A percentile compares a stretch with the other conserved stretches of the same genome.
Evolutionary conservation across 2,888 invertebrate species (phyloP).

Genomic region (Cetonia aurata): DNA sequence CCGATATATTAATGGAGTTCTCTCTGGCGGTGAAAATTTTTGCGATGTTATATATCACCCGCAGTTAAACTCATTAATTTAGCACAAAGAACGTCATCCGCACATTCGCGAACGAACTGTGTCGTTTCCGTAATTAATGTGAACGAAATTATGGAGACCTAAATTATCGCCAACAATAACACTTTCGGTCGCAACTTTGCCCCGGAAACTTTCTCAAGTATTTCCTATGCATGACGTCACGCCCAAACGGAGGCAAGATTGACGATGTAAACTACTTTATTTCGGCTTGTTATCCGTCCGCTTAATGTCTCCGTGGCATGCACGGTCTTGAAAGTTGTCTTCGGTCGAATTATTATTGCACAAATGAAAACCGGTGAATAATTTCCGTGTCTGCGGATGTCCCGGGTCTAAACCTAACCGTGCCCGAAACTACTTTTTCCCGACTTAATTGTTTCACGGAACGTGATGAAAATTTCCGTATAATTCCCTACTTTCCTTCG

Average conservation of each 20-base stretch:
- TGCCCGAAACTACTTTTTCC: constrained; percentile 25
- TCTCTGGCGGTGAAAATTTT: constrained; percentile 37
- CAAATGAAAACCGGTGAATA: constrained; percentile 36
- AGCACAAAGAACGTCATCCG: constrained; percentile 62
- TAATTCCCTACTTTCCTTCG: constrained; percentile 19
- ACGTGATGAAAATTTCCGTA: constrained; percentile 32
- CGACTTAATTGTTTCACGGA: constrained; percentile 29
- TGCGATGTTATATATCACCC: constrained; percentile 47
- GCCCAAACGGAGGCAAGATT: constrained; percentile 51
- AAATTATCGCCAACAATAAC: constrained; percentile 56
- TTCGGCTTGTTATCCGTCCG: constrained; percentile 52
- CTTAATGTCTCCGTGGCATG: constrained; percentile 52
- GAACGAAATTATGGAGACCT: constrained; percentile 58
- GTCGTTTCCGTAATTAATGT: constrained; percentile 63
- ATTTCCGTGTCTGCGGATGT: constrained; percentile 35
- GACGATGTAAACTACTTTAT: constrained; percentile 57
- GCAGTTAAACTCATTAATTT: constrained; percentile 61
- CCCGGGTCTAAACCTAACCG: constrained; percentile 2
- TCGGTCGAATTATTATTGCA: constrained; percentile 25
- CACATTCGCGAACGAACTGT: constrained; percentile 61
- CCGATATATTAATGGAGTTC: constrained; percentile 37
- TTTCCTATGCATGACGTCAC: constrained; percentile 55
- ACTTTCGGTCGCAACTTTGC: constrained; percentile 57
- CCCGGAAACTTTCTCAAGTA: constrained; percentile 58
- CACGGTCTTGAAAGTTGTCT: constrained; percentile 36